Evolutionary conservation across 2,113 vertebrate genomes (phyloP), one percentile per base, ranked within the genome.

Genomic region (Clarias magur): DNA sequence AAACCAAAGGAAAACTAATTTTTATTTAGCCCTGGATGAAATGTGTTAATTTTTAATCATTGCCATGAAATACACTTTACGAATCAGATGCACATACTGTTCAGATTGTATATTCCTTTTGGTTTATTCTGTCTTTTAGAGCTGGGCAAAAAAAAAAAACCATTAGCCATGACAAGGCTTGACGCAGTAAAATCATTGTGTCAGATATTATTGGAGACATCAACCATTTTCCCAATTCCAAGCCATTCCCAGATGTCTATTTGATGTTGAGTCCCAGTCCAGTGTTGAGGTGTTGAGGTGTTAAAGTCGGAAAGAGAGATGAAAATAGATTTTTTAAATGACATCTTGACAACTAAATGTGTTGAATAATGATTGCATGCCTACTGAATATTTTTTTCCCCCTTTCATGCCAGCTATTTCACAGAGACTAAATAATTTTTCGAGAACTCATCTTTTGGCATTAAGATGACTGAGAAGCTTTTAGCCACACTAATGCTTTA

Each of bases 171-270:
- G 48, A 48, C 86, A 86, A 73, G 38, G 53, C 86, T 30, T 88
- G 89, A 88, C 89, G 83, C 7, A 80, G 63, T 72, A 38, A 86
- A 89, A 89, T 89, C 80, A 88, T 73, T 79, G 72, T 73, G 86
- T 88, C 83, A 85, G 30, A 80, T 83, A 72, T 78, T 60, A 53
- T n/a, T 0, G 7, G 56, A 73, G 75, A 78, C 60, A 21, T 82
- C 68, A 68, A 7, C 30, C 82, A 30, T 72, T 68, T 87, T 70
- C 53, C 63, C 87, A 75, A 60, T 88, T 85, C n/a, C 53, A 84
- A 60, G 27, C 68, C 38, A 56, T 30, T 72, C 42, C 16, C 19
- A 82, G 84, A 30, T 65, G 59, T 73, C 62, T 34, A 60, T 75
- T 80, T 85, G 82, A 85, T 34, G 63, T 3, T 65, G 59, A 81